phyloP scores from a whole-genome alignment of 1,140 invertebrate genomes.

The Zaprionus inermis region DNA sequence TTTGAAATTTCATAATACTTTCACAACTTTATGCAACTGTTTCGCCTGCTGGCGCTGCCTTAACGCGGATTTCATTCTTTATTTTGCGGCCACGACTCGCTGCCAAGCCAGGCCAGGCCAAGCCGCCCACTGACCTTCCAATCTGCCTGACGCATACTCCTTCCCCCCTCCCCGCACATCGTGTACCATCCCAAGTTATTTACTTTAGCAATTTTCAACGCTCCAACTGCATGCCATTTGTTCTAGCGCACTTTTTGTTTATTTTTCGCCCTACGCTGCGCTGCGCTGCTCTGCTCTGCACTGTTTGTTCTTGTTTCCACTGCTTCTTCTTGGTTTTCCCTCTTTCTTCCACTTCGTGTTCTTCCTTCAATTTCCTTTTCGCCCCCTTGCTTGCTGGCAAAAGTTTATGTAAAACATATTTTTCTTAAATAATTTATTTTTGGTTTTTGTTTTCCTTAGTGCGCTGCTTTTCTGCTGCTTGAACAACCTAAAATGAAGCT shows the following conservation, averaged over 20 bases:
- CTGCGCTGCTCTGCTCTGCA: constrained; percentile 11
- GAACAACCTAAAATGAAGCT: constrained; percentile 80
- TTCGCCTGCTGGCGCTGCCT: constrained; percentile 55
- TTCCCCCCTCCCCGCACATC: background rate
- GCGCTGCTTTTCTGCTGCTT: constrained; percentile 75
- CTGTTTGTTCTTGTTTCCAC: constrained; percentile 11
- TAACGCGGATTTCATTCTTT: constrained; percentile 77
- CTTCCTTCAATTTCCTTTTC: background rate
- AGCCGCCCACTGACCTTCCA: constrained; percentile 4
- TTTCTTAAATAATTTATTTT: constrained; percentile 83
- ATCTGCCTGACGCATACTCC: background rate
- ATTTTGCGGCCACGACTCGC: constrained; percentile 57
- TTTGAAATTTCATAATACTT: constrained; percentile 82
- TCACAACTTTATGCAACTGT: constrained; percentile 81
- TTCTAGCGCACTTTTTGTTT: constrained; percentile 62
- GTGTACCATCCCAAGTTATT: constrained; percentile 52
- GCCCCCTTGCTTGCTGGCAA: constrained; percentile 40
- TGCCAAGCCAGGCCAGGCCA: too few species aligned
- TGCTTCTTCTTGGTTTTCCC: constrained; percentile 1
- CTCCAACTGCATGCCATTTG: constrained; percentile 80
- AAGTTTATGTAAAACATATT: constrained; percentile 83
- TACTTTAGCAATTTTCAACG: constrained; percentile 80
- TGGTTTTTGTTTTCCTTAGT: constrained; percentile 44
- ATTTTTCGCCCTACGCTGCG: constrained; percentile 19
- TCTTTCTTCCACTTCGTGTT: constrained; percentile 3